Evolutionary conservation across 1,140 invertebrate genomes (phyloP).

Genomic region (Papilio aristodemus): DNA sequence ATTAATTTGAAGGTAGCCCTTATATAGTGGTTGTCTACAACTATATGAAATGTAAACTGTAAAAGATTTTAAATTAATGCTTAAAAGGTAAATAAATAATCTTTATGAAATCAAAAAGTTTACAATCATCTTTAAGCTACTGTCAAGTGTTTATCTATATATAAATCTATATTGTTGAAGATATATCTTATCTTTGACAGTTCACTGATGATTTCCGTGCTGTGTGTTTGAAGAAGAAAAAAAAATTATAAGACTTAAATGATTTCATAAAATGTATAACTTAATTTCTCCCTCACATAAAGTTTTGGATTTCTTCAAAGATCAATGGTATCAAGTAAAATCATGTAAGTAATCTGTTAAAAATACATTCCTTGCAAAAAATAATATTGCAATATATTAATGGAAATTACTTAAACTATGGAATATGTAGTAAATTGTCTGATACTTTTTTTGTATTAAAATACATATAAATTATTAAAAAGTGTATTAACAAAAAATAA

Average conservation of each 20-base stretch:
- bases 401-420: too few relatives aligned
- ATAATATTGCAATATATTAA: too few relatives aligned
- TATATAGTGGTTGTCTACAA: too few relatives aligned
- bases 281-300: conserved; percentile 43
- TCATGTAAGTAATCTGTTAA: conserved; percentile 58
- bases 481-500: too few relatives aligned
- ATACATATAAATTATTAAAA: too few relatives aligned
- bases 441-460: not conserved
- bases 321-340: conserved; percentile 63
- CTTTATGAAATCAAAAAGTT: too few relatives aligned
- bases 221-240: not conserved
- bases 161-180: not conserved
- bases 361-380: not conserved
- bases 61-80: too few relatives aligned
- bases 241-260: not conserved
- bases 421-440: not conserved
- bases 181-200: conserved; percentile 8
- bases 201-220: not conserved
- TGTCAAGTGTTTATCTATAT: not conserved
- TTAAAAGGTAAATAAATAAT: too few relatives aligned
- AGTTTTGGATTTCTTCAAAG: conserved; percentile 49
- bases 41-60: too few relatives aligned
- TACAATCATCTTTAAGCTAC: not conserved
- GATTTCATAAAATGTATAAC: conserved; percentile 51
- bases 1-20: too few relatives aligned